Percentiles rank a stretch among this genome's conserved stretches.
phyloP scores from a whole-genome alignment of 1,140 invertebrate species.

The Anagrus nilaparvatae region DNA sequence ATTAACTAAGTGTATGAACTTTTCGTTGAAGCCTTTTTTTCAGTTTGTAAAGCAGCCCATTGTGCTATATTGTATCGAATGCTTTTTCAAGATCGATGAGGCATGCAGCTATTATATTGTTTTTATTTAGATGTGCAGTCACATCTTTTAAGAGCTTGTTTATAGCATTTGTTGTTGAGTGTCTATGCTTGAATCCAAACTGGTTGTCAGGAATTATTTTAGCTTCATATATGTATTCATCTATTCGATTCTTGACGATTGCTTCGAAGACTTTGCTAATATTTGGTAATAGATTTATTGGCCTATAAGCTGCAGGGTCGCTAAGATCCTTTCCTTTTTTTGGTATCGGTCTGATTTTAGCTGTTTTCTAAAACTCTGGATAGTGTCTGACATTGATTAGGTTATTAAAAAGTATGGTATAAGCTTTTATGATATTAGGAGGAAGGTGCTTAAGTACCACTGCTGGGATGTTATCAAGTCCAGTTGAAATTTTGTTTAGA shows the following conservation, averaged over 20 bases:
- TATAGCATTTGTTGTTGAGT: constrained; percentile 16
- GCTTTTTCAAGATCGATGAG: constrained; percentile 24
- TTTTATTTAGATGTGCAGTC: constrained; percentile 2
- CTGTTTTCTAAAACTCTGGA: constrained; percentile 16
- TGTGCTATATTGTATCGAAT: constrained; percentile 18
- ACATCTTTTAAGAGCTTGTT: constrained; percentile 7
- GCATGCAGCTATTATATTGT: constrained; percentile 13
- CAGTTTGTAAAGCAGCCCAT: constrained; percentile 21
- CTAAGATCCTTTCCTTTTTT: constrained; percentile 18
- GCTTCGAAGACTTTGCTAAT: constrained; percentile 24
- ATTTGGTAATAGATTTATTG: constrained; percentile 29
- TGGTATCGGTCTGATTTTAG: constrained; percentile 17
- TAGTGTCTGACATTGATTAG: constrained; percentile 13
- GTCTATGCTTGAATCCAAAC: constrained; percentile 16
- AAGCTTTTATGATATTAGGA: neutral
- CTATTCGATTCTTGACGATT: constrained; percentile 3
- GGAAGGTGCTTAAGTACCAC: constrained; percentile 14
- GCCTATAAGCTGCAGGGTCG: constrained; percentile 16
- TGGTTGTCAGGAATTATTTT: constrained; percentile 18
- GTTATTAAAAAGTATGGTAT: constrained; percentile 13
- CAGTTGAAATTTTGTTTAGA: constrained; percentile 14
- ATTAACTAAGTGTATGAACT: constrained; percentile 7
- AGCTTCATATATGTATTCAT: constrained; percentile 8
- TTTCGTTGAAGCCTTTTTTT: constrained; percentile 11
- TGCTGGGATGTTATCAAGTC: constrained; percentile 12